Conservation (phyloP, 1,140 invertebrate species). For the Pseudomyrmex flavicornis region DNA sequence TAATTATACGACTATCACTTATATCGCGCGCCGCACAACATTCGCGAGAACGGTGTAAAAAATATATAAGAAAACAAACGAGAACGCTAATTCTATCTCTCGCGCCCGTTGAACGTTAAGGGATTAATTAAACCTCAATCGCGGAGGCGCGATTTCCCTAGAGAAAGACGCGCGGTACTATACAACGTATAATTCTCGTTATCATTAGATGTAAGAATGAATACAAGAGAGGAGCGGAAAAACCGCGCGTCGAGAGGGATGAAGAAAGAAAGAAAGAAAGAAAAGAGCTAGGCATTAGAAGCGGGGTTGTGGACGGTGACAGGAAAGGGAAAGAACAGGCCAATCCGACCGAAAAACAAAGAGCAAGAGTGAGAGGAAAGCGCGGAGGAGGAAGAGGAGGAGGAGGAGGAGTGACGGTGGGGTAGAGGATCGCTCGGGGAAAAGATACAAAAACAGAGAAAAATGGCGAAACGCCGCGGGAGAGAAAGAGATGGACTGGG, state of each 20-base stretch:
- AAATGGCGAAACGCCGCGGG: slow-evolving; percentile 45
- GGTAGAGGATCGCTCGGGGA: slow-evolving; percentile 38
- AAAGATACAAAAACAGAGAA: slow-evolving; percentile 53
- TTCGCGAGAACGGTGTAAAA: slow-evolving; percentile 4
- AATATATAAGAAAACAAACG: slow-evolving; percentile 3
- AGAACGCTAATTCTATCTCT: slow-evolving; percentile 9
- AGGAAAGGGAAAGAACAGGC: slow-evolving; percentile 42
- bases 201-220: slow-evolving; percentile 57
- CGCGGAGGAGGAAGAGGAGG: neutral
- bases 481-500: slow-evolving; percentile 14
- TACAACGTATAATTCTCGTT: slow-evolving; percentile 46
- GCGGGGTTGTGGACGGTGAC: neutral
- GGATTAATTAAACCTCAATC: slow-evolving; percentile 54
- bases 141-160: neutral
- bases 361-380: slow-evolving; percentile 34
- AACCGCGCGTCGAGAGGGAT: neutral
- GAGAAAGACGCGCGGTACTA: neutral
- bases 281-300: slow-evolving; percentile 1
- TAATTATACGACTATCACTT: neutral
- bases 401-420: slow-evolving; percentile 11
- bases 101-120: slow-evolving; percentile 2
- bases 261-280: neutral
- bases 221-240: slow-evolving; percentile 46
- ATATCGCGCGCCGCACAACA: neutral
- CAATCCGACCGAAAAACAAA: slow-evolving; percentile 46